A percentile compares a stretch with the other conserved stretches of the same genome.
phyloP scores from a whole-genome alignment of 1,140 invertebrate genomes.

The Calephelis virginiensis region DNA sequence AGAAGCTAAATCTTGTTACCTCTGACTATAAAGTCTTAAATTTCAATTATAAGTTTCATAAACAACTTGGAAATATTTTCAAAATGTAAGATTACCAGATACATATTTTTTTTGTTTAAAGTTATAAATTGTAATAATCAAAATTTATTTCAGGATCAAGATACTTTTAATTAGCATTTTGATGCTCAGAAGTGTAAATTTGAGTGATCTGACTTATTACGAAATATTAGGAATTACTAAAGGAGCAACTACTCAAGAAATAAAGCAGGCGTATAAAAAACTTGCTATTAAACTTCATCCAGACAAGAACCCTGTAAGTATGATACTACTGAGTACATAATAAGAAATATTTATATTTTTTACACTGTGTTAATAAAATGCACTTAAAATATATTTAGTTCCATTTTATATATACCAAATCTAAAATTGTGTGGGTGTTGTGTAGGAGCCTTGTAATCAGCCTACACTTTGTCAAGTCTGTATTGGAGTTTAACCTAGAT shows the following conservation, averaged over 20 bases:
- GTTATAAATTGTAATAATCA: too few species aligned
- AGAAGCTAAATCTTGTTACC: too few species aligned
- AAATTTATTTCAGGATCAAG: conserved; percentile 48
- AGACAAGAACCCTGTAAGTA: conserved; percentile 89
- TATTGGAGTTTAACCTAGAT: background rate
- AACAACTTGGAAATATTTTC: too few species aligned
- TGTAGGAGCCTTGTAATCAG: background rate
- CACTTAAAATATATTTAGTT: background rate
- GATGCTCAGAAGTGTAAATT: conserved; percentile 42
- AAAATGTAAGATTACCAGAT: too few species aligned
- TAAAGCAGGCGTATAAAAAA: conserved; percentile 90
- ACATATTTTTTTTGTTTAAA: too few species aligned
- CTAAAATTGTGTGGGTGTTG: conserved; percentile 2
- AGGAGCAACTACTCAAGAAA: conserved; percentile 86
- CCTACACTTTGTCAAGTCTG: background rate
- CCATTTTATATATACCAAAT: background rate
- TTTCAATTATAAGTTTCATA: too few species aligned
- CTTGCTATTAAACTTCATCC: conserved; percentile 89
- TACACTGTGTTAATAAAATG: background rate
- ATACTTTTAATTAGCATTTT: conserved; percentile 37
- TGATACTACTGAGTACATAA: background rate
- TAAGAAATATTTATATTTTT: background rate
- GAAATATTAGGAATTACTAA: conserved; percentile 84
- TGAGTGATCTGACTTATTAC: conserved; percentile 77
- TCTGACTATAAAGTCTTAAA: too few species aligned